Percentiles rank a stretch among this genome's conserved stretches.
Evolutionary conservation across 2,113 vertebrate species (phyloP).

Genomic region (Corythaixoides concolor): DNA sequence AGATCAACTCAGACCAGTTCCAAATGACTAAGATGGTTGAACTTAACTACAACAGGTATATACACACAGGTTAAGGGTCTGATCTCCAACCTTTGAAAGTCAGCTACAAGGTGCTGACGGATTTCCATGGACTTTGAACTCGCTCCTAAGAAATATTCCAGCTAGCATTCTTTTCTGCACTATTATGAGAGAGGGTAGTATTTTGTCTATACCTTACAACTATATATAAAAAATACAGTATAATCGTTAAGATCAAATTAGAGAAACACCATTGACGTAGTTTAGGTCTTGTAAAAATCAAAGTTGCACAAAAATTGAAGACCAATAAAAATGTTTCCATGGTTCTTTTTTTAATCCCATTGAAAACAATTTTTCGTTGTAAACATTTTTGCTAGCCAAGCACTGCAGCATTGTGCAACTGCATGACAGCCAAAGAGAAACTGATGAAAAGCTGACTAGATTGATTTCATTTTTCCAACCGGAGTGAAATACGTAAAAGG

Average conservation of each 20-base stretch:
- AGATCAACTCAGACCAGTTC: not conserved
- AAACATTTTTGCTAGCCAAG: conserved; percentile 69
- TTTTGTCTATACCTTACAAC: not conserved
- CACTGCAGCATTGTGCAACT: conserved; percentile 67
- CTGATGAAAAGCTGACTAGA: conserved; percentile 69
- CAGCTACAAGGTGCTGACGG: not conserved
- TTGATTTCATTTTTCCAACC: conserved; percentile 70
- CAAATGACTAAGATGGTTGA: not conserved
- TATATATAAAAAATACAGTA: not conserved
- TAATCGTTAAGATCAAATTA: not conserved
- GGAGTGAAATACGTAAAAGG: conserved; percentile 59
- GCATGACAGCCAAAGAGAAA: conserved; percentile 69
- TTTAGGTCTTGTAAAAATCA: conserved; percentile 6
- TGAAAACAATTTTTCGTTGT: conserved; percentile 67
- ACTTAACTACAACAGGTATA: not conserved
- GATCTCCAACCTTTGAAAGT: not conserved
- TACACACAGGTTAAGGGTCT: not conserved
- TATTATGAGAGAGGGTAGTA: not conserved
- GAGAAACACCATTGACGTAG: not conserved
- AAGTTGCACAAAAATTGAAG: conserved; percentile 39
- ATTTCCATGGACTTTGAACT: not conserved
- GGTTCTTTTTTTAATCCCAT: conserved; percentile 63
- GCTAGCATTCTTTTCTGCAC: not conserved
- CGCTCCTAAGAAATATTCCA: not conserved
- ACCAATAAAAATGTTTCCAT: conserved; percentile 57